Evolutionary conservation across 23 tunicate species (phyloP), one percentile per base, ranked within the genome.

Genomic region (Trididemnum clinides): DNA sequence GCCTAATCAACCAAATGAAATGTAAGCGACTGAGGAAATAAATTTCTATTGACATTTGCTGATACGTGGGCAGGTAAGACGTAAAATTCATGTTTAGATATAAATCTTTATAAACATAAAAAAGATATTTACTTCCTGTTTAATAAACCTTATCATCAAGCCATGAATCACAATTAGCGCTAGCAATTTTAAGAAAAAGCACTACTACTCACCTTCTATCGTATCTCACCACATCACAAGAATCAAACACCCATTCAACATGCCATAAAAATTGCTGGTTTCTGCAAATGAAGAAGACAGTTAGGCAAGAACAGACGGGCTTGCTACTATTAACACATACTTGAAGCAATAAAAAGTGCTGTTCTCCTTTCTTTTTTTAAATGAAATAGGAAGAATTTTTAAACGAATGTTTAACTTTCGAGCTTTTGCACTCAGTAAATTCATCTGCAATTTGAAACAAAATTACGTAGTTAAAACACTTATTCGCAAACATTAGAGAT

Each of bases 281-380:
- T 38, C 80, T 73, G 80, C 18, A 73, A 73, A 73, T 12, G 25
- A 22, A 5, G 5, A 12, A 18, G 27, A 62, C 23, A 62, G 6
- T 44, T 44, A 44, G 54, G 12, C 54, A 7, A 62, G 6, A 62
- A 19, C n/a, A 19, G 25, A 62, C 6, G n/a, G 69, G 23, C 69
- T 5, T 62, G 25, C 27, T 23, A 4, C n/a, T 22, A n/a, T n/a
- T n/a, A n/a, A n/a, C 27, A 30, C 57, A 19, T 73, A 73, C 80
- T 39, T 73, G 33, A 73, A 37, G 29, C 57, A 37, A 38, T 73
- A 73, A 73, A 36, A 73, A 12, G 80, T 73, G 57, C 80, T 73
- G 28, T 73, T 73, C 22, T 73, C 80, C 28, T 73, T 73, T 28
- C 80, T 73, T 73, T 57, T 37, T 28, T 73, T 73, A 73, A 73